These are phyloP conservation scores for Micrastur ruficollis DNA, from an alignment of 2,797 vertebrate species.

Conservation along the genomic window DNA sequence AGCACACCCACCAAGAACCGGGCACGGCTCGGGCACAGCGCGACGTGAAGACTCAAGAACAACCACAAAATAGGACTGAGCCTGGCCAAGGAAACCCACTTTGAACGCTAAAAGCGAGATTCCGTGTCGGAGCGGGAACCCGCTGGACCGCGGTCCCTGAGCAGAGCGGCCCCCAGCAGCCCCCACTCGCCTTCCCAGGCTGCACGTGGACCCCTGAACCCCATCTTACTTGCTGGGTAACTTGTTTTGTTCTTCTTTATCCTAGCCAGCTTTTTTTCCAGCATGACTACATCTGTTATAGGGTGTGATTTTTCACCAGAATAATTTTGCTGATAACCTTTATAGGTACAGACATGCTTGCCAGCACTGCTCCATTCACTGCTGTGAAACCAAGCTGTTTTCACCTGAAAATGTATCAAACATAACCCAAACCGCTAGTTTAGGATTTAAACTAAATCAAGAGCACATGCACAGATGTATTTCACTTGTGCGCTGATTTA, in stretches of 20 bases:
- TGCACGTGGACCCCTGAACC: background rate
- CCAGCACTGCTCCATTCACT: background rate
- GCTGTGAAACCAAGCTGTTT: background rate
- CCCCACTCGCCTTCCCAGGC: background rate
- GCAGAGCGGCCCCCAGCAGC: background rate
- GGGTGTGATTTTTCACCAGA: background rate
- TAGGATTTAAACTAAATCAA: background rate
- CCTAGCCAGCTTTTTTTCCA: background rate
- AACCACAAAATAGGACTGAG: background rate
- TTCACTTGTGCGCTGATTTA: background rate
- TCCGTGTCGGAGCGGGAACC: too few species aligned
- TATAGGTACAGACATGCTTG: accelerated
- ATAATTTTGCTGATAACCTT: background rate
- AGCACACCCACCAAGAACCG: accelerated
- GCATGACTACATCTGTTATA: accelerated
- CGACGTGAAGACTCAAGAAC: background rate
- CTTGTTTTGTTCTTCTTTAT: background rate
- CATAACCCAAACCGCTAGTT: background rate
- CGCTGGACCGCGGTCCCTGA: accelerated
- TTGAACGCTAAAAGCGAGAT: accelerated
- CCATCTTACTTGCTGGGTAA: background rate
- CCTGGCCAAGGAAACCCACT: background rate
- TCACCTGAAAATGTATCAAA: accelerated
- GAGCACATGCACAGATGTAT: accelerated
- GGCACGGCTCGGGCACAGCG: accelerated